phyloP scores from a whole-genome alignment of 2,888 invertebrate species.

The Dastarcus helophoroides region DNA sequence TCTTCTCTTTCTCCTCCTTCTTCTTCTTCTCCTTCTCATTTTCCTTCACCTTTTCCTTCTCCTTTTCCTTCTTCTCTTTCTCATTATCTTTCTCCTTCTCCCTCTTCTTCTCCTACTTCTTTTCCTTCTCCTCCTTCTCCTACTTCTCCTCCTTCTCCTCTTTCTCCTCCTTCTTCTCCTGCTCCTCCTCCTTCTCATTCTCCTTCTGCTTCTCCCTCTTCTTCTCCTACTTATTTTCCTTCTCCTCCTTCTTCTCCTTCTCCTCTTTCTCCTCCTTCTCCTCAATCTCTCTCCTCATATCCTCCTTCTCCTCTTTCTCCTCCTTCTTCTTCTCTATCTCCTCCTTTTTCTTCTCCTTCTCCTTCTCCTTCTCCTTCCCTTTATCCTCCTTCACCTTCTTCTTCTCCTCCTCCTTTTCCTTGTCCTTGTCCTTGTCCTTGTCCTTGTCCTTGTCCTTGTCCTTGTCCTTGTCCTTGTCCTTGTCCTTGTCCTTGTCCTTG shows the following conservation, averaged over 20 bases:
- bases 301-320: neutral
- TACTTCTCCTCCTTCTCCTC: too few relatives aligned
- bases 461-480: conserved; percentile 1
- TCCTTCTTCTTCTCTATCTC: neutral
- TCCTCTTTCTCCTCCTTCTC: neutral
- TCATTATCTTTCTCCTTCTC: too few relatives aligned
- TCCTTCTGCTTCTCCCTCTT: neutral
- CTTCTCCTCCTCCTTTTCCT: neutral
- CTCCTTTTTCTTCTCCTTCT: neutral
- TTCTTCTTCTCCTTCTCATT: too few relatives aligned
- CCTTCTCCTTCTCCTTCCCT: neutral
- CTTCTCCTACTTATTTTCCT: neutral
- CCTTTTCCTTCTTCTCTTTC: neutral
- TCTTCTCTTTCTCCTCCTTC: too few relatives aligned
- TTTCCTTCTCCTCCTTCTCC: too few relatives aligned
- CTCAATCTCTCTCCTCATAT: neutral
- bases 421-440: conserved; percentile 1
- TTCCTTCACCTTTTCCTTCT: too few relatives aligned
- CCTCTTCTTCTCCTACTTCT: too few relatives aligned
- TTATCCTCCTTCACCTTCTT: neutral
- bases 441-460: neutral
- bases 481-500: conserved; percentile 1
- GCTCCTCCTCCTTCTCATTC: neutral
- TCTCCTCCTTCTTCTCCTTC: neutral
- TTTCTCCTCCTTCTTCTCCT: neutral